phyloP scores from a whole-genome alignment of 2,113 vertebrate species.

The Laterallus jamaicensis region DNA sequence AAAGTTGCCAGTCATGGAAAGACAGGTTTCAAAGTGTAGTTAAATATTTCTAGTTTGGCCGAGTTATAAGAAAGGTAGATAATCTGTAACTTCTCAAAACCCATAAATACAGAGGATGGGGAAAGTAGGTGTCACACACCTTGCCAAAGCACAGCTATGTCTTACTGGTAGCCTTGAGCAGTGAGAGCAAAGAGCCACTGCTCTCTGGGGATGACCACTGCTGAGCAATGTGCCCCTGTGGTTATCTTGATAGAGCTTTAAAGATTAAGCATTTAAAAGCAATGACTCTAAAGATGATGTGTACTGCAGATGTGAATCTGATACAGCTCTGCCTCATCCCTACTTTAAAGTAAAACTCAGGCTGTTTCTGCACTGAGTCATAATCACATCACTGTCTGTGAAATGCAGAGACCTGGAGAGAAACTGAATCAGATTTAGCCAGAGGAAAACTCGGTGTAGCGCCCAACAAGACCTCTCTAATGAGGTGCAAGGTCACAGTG shows the following conservation, averaged over 20 bases:
- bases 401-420: not conserved
- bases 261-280: not conserved
- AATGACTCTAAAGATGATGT: not conserved
- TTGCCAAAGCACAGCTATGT: not conserved
- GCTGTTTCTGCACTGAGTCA: not conserved
- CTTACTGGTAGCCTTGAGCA: not conserved
- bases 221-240: not conserved
- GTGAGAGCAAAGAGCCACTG: accelerated
- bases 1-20: not conserved
- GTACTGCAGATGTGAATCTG: not conserved
- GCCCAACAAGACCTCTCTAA: not conserved
- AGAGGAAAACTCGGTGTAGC: not conserved
- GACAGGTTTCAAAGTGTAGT: not conserved
- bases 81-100: not conserved
- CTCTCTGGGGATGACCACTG: not conserved
- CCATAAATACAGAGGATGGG: not conserved
- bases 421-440: not conserved
- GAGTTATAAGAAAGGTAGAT: not conserved
- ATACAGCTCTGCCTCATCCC: not conserved
- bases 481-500: not conserved
- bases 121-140: not conserved
- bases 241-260: not conserved
- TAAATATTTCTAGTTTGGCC: not conserved
- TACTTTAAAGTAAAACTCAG: not conserved
- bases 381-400: not conserved